Evolutionary conservation across 2,888 invertebrate species (phyloP).

Genomic region (Aelia acuminata): DNA sequence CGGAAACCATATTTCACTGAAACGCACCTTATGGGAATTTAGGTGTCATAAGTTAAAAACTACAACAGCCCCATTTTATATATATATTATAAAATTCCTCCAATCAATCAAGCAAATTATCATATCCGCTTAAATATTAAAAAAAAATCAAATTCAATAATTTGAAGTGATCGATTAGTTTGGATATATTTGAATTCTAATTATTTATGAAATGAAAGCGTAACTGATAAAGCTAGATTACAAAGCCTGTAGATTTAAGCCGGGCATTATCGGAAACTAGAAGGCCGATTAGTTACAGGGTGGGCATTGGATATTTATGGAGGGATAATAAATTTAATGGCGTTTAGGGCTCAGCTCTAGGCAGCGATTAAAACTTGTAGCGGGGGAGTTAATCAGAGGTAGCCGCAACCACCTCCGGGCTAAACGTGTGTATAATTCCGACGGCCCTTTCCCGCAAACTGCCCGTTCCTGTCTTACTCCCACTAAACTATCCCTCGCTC

Average conservation of each 20-base stretch:
- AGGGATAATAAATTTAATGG: slow-evolving; percentile 41
- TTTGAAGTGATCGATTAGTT: too few species aligned
- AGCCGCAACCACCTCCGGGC: not conserved
- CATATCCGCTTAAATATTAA: too few species aligned
- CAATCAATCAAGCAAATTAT: too few species aligned
- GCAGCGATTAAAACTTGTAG: slow-evolving; percentile 43
- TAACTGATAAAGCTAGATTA: not conserved
- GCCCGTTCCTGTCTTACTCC: slow-evolving; percentile 16
- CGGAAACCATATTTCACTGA: too few species aligned
- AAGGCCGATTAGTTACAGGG: not conserved
- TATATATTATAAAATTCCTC: too few species aligned
- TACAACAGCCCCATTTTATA: too few species aligned
- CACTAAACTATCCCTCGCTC: slow-evolving; percentile 30
- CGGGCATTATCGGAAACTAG: not conserved
- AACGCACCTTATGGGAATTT: too few species aligned
- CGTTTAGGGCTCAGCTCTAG: slow-evolving; percentile 4
- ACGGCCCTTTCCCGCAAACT: slow-evolving; percentile 1
- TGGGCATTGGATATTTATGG: not conserved
- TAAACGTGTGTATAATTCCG: slow-evolving; percentile 50
- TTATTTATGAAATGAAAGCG: not conserved
- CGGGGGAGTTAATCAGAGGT: slow-evolving; percentile 39
- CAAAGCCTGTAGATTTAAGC: not conserved
- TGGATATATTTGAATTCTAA: too few species aligned
- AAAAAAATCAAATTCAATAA: too few species aligned
- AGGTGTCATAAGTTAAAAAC: too few species aligned